These are phyloP conservation scores for Sarotherodon lohbergeri DNA, from an alignment of 2,113 vertebrate species.

Conservation along the genomic window DNA sequence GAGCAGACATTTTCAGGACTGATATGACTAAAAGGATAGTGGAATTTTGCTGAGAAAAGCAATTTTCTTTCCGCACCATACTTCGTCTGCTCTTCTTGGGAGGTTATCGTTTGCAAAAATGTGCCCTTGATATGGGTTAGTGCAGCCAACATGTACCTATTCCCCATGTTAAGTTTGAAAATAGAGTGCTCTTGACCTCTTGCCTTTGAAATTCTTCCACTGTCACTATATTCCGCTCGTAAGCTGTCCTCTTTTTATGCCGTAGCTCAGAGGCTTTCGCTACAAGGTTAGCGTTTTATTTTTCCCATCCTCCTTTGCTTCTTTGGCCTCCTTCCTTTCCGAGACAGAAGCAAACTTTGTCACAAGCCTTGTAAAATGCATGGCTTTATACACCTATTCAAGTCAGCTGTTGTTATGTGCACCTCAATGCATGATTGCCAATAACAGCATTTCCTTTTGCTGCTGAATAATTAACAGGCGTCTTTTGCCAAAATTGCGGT, in stretches of 20 bases:
- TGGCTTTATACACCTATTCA: neutral
- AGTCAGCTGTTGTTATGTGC: neutral
- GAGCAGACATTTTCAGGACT: constrained; percentile 44
- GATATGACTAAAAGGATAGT: constrained; percentile 55
- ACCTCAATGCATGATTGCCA: constrained; percentile 1
- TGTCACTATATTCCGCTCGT: constrained; percentile 21
- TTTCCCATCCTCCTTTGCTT: constrained; percentile 16
- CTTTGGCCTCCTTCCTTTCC: neutral
- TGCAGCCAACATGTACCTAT: constrained; percentile 40
- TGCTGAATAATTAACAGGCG: constrained; percentile 44
- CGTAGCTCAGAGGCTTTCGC: constrained; percentile 45
- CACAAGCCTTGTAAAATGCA: neutral
- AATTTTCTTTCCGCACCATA: constrained; percentile 25
- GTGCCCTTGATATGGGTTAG: constrained; percentile 59
- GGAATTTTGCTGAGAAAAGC: constrained; percentile 56
- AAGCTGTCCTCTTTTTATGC: constrained; percentile 50
- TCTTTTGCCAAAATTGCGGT: constrained; percentile 8
- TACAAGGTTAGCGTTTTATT: constrained; percentile 37
- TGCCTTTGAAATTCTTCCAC: constrained; percentile 60
- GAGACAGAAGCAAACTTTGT: neutral
- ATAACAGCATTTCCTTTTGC: neutral
- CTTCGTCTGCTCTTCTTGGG: constrained; percentile 33
- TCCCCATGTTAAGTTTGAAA: constrained; percentile 62
- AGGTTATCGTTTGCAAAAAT: constrained; percentile 60
- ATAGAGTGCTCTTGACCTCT: constrained; percentile 68